Base-by-base conservation (phyloP, 1,140 invertebrate species). In the Aphidius gifuensis region DNA sequence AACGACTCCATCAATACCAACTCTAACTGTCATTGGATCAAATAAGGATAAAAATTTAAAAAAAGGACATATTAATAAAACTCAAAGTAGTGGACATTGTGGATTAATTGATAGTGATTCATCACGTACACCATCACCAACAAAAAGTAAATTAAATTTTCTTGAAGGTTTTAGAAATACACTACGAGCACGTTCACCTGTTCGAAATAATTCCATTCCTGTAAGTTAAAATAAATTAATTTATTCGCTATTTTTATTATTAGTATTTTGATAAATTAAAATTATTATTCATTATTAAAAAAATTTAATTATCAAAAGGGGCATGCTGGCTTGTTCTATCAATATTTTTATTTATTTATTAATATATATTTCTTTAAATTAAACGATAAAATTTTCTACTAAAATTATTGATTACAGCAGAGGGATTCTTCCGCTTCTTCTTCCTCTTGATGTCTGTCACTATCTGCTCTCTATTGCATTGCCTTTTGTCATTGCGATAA, bases 101-200 rank as follows among this genome's bases (percentile, higher is more conserved):
- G 23, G 23, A 32, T 32, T 32, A 32, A 71, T 66, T 71, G 81
- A 69, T 66, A 71, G 66, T 65, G 77, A 69, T 57, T 58, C 70
- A 6, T 69, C 82, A 67, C 67, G 78, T 66, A 73, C 83, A 66
- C 77, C 79, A 62, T 85, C 69, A 74, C 85, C 71, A 68, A 85
- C 82, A 51, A 88, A 88, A 62, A 79, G 85, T 82, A 71, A 87
- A 83, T 77, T 88, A 80, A 80, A 81, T 66, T 82, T 86, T 66
- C 79, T 87, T 67, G 85, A 86, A 65, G 86, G 85, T 68, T 85
- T 87, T 72, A 78, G 81, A 56, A 86, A 84, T 71, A 84, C 84
- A 5, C 73, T 86, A 44, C 78, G 83, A 57, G 74, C 79, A 48
- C 73, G 78, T 43, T 81, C 79, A 5, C 79, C 79, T 32, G 72